Conservation (phyloP, 1,140 invertebrate species). For the Trichonephila inaurata region DNA sequence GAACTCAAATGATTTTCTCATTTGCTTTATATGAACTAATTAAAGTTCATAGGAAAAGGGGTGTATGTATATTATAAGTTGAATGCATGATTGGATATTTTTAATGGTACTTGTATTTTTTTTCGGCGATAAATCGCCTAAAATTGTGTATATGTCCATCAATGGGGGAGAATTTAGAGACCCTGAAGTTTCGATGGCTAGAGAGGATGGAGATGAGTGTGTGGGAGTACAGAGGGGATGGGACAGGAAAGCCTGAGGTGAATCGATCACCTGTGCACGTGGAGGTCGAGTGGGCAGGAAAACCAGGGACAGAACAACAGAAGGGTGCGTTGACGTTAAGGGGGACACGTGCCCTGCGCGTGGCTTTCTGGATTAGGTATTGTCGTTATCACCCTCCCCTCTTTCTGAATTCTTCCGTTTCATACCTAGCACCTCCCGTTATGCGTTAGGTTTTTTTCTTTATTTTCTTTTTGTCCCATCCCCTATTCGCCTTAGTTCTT, state of each 20-base stretch:
- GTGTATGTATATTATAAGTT: too few species aligned
- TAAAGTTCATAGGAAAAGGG: too few species aligned
- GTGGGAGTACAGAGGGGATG: conserved; percentile 6
- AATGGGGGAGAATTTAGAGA: neutral
- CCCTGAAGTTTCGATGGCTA: neutral
- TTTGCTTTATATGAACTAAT: too few species aligned
- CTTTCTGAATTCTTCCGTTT: conserved; percentile 46
- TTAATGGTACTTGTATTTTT: neutral
- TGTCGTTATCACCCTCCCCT: conserved; percentile 53
- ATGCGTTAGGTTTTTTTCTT: neutral
- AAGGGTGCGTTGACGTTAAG: conserved; percentile 54
- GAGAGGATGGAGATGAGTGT: conserved; percentile 43
- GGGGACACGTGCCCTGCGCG: conserved; percentile 58
- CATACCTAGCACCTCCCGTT: conserved; percentile 57
- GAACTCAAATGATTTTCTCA: too few species aligned
- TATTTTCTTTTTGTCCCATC: neutral
- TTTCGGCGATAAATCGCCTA: neutral
- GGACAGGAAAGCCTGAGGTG: conserved; percentile 36
- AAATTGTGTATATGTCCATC: neutral
- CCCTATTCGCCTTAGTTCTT: neutral
- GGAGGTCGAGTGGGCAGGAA: conserved; percentile 61
- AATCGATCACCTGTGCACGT: conserved; percentile 73
- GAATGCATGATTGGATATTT: too few species aligned
- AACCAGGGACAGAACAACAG: conserved; percentile 41
- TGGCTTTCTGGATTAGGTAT: conserved; percentile 67